Evolutionary conservation across 1,140 invertebrate species (phyloP), one percentile per base, ranked within the genome.

Genomic region (Drosophila paulistorum): DNA sequence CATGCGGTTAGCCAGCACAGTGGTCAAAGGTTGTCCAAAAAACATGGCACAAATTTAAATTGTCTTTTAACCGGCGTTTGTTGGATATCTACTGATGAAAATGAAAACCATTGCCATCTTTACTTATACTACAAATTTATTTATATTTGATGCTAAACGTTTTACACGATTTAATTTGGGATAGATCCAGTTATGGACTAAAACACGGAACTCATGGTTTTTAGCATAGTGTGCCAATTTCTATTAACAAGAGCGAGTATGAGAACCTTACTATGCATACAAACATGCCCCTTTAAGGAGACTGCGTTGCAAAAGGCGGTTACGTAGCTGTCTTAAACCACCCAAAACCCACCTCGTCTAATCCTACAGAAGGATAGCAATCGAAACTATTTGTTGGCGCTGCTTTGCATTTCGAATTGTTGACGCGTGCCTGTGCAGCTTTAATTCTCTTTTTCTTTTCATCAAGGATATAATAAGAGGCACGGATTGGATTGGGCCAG

Each of bases 391-490:
- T 57, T 57, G 54, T 57, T 35, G 54, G n/a, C 26, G 54, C 26
- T 26, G 54, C n/a, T 59, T 33, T 58, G 55, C 55, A 58, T 58
- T 58, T 58, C 55, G 55, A 58, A 58, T 35, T 58, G 33, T 58
- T 59, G 30, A 9, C 57, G 57, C 57, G 57, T 59, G 57, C 14
- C 57, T 5, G n/a, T 35, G 55, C 55, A 58, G 55, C 55, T 58
- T 58, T 35, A 35, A 58, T 58, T 10, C 33, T 51, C 42, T 45
- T 20, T 13, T 23, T 14, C 17, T 11, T 23, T 23, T 51, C 17
- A 51, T 51, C 17, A 23, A 23, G 17, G 17, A 51, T 23, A 51
- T 23, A 23, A 51, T 51, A 11, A 51, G 17, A 11, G 20, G 17
- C 9, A 51, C 20, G 20, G 9, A 51, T 10, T 51, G 45, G 45